phyloP scores from a whole-genome alignment of 2,888 invertebrate genomes.

The Cantharis flavilabris region DNA sequence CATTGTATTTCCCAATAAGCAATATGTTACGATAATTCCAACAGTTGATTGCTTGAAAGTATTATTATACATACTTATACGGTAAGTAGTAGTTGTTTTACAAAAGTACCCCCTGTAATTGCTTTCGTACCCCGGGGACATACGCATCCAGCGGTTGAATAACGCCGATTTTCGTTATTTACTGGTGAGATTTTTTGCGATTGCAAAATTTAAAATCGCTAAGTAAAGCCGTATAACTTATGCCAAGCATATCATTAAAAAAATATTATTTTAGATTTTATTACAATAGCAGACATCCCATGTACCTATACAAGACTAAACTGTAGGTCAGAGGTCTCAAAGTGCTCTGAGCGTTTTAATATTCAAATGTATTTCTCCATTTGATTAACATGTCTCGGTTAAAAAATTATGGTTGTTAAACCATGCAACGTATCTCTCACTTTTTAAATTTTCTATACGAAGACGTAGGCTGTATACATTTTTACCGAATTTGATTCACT shows the following conservation, averaged over 20 bases:
- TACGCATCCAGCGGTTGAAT: neutral
- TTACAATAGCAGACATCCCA: neutral
- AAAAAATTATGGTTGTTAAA: neutral
- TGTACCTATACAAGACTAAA: neutral
- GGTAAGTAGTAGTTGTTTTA: neutral
- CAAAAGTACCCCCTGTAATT: neutral
- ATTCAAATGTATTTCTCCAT: neutral
- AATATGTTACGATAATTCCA: no score
- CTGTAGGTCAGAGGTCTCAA: neutral
- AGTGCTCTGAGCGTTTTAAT: neutral
- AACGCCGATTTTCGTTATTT: neutral
- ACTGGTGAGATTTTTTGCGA: neutral
- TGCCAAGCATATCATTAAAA: neutral
- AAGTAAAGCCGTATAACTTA: neutral
- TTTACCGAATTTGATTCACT: neutral
- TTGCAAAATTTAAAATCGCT: neutral
- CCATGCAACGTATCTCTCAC: neutral
- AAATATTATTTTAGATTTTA: neutral
- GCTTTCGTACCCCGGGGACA: neutral
- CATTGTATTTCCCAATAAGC: no score
- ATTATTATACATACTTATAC: no score
- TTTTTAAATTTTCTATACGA: neutral
- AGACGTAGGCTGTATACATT: neutral
- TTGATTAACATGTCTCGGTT: neutral
- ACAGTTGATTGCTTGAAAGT: no score